Conservation (phyloP, 2,113 vertebrate species). For the Mesoclemmys tuberculata region DNA sequence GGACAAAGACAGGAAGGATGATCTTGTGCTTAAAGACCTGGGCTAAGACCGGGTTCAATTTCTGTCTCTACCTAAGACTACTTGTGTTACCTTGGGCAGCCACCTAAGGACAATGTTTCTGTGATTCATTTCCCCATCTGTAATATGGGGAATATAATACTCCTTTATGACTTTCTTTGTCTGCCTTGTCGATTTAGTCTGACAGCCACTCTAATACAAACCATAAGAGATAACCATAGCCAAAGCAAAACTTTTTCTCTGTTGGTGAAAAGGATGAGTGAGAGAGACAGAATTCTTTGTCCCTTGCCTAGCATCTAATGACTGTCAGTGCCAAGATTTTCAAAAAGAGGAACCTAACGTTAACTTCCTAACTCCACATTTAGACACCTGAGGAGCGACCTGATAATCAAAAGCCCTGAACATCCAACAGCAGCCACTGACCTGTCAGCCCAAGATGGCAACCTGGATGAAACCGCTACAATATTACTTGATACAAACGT, state of each 20-base stretch:
- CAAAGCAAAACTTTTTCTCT: neutral
- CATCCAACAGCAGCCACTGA: slow-evolving; percentile 50
- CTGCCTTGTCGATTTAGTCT: neutral
- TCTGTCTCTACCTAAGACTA: neutral
- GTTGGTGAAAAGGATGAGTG: neutral
- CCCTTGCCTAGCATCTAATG: neutral
- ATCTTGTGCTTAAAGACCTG: neutral
- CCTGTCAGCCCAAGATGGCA: slow-evolving; percentile 15
- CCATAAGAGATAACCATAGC: neutral
- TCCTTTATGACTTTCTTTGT: neutral
- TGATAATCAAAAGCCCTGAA: neutral
- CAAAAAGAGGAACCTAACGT: slow-evolving; percentile 4
- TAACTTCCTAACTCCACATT: slow-evolving; percentile 48
- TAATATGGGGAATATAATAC: neutral
- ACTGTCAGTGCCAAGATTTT: slow-evolving; percentile 31
- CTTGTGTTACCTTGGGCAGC: neutral
- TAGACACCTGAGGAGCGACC: slow-evolving; percentile 11
- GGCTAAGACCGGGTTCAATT: neutral
- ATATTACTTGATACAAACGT: neutral
- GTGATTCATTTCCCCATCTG: neutral
- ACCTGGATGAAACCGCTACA: neutral
- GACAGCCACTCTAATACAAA: neutral
- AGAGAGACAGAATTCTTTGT: neutral
- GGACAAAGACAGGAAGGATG: neutral
- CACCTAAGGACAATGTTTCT: neutral